These are phyloP conservation scores for Aphidius gifuensis DNA, from an alignment of 1,140 invertebrate species.

Conservation along the genomic window DNA sequence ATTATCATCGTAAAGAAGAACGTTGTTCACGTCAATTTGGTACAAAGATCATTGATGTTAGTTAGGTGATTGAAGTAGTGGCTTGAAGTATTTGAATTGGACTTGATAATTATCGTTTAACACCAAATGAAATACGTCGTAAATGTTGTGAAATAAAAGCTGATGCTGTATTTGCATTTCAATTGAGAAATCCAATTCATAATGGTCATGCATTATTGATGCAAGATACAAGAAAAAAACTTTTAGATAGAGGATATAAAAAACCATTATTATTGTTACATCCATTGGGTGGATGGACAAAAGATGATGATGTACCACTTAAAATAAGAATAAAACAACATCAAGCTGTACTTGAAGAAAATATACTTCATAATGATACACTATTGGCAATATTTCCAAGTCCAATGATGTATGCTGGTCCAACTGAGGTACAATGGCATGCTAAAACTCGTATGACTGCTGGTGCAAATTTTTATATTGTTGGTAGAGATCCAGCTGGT, in stretches of 20 bases:
- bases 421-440: constrained; percentile 98
- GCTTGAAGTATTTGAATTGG: constrained; percentile 89
- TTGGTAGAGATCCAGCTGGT: constrained; percentile 97
- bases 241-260: constrained; percentile 83
- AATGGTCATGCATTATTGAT: constrained; percentile 98
- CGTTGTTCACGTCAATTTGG: constrained; percentile 90
- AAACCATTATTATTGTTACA: constrained; percentile 94
- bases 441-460: constrained; percentile 94
- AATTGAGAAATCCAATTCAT: constrained; percentile 98
- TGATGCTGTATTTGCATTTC: constrained; percentile 98
- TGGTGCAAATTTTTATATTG: constrained; percentile 98
- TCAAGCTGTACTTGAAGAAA: constrained; percentile 84
- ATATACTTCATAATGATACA: constrained; percentile 81
- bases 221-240: constrained; percentile 85
- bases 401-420: constrained; percentile 99
- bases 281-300: constrained; percentile 98
- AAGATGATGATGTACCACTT: constrained; percentile 97
- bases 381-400: constrained; percentile 98
- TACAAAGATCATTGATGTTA: constrained; percentile 85
- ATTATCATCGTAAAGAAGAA: constrained; percentile 92
- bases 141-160: constrained; percentile 82
- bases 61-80: too few relatives aligned
- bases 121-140: constrained; percentile 84
- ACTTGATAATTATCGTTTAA: constrained; percentile 91
- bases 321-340: constrained; percentile 76